Evolutionary conservation across 1,140 invertebrate genomes (phyloP).

Genomic region (Chrysoperla carnea): DNA sequence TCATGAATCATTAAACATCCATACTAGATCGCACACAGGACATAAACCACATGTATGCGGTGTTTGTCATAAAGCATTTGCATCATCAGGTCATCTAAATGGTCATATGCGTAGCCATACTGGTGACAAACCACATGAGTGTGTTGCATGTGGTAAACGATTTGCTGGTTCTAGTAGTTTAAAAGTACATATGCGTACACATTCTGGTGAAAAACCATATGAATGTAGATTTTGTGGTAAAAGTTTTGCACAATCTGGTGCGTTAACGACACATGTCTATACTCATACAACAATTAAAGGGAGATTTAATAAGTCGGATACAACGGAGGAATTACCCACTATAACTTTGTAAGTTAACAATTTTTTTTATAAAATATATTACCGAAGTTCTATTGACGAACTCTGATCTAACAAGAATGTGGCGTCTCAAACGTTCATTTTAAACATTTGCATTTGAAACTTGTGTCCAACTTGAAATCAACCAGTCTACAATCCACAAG

Average conservation of each 20-base stretch:
- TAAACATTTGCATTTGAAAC: no score
- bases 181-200: constrained; percentile 17
- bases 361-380: no score
- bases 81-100: constrained; percentile 20
- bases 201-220: constrained; percentile 52
- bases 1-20: constrained; percentile 25
- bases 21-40: constrained; percentile 41
- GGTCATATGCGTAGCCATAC: constrained; percentile 24
- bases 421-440: no score
- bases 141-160: constrained; percentile 22
- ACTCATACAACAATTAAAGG: constrained; percentile 21
- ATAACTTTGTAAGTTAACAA: neutral
- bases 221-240: constrained; percentile 67
- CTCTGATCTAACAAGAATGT: no score
- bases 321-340: neutral
- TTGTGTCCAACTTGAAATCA: no score
- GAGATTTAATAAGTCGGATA: neutral
- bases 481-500: no score
- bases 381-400: no score
- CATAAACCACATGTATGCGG: constrained; percentile 39
- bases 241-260: constrained; percentile 41
- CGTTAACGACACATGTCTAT: constrained; percentile 37
- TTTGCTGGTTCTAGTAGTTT: constrained; percentile 20
- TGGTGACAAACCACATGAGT: constrained; percentile 24
- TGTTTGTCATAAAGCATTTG: constrained; percentile 36